These are phyloP conservation scores for Hipposideros armiger DNA, from an alignment of 2,113 vertebrate species.

Conservation along the genomic window DNA sequence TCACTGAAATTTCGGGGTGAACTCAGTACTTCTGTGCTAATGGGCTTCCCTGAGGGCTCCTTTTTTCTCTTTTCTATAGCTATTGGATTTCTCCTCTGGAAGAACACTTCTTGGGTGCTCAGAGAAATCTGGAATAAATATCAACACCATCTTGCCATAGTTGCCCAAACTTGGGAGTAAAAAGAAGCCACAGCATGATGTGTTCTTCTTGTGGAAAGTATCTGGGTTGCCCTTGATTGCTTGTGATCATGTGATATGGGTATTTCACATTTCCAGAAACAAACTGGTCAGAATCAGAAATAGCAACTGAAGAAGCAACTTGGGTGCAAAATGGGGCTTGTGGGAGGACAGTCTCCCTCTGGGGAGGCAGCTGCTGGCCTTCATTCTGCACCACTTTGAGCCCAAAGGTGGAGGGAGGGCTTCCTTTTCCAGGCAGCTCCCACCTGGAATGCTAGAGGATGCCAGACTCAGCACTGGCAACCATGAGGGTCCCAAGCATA, in stretches of 20 bases:
- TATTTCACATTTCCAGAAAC: conserved; percentile 55
- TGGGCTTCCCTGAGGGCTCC: neutral
- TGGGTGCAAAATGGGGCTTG: neutral
- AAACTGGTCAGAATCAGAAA: conserved; percentile 51
- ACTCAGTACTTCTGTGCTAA: conserved; percentile 1
- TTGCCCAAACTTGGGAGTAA: neutral
- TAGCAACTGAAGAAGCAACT: neutral
- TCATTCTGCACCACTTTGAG: neutral
- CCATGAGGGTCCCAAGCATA: neutral
- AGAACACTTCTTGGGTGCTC: neutral
- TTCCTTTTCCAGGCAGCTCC: neutral
- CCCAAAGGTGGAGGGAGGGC: neutral
- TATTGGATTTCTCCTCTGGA: conserved; percentile 17
- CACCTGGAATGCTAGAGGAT: neutral
- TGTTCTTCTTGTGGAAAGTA: conserved; percentile 41
- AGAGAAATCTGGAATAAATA: neutral
- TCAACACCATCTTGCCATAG: neutral
- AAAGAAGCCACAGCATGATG: neutral
- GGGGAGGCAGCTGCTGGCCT: neutral
- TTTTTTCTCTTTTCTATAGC: neutral
- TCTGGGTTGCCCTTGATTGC: conserved; percentile 42
- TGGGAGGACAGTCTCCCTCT: neutral
- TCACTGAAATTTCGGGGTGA: neutral
- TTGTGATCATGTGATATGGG: conserved; percentile 25
- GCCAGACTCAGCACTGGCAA: rapidly evolving